phyloP scores from a whole-genome alignment of 2,888 invertebrate genomes.

The Tubulanus polymorphus region DNA sequence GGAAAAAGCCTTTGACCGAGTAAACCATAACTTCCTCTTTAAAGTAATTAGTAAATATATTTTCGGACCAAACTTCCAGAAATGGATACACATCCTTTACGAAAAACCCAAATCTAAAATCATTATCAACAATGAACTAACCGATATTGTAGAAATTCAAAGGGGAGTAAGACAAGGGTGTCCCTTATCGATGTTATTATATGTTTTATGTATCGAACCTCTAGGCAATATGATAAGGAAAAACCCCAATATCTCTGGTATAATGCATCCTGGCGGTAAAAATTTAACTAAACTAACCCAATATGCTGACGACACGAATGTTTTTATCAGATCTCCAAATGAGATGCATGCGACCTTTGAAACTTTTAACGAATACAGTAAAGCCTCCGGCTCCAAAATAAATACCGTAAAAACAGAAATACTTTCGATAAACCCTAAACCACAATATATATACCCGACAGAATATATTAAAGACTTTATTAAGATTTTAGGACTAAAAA shows the following conservation, averaged over 20 bases:
- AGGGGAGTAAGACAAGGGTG: constrained; percentile 8
- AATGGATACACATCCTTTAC: constrained; percentile 7
- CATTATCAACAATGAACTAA: constrained; percentile 1
- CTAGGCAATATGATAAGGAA: constrained; percentile 1
- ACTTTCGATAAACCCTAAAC: background rate
- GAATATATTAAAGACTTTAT: background rate
- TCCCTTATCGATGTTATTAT: constrained; percentile 4
- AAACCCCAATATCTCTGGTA: background rate
- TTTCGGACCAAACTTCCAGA: constrained; percentile 5
- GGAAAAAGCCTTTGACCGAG: constrained; percentile 10
- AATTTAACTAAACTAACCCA: background rate
- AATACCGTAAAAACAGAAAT: background rate
- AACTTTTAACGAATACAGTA: background rate
- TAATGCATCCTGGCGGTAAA: background rate
- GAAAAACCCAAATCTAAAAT: background rate
- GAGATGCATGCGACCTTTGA: background rate
- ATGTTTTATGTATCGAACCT: constrained; percentile 4
- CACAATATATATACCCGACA: background rate
- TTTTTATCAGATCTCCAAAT: background rate
- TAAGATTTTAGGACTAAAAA: no score
- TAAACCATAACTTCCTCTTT: background rate
- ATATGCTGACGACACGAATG: background rate
- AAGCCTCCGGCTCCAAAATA: background rate
- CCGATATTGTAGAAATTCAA: background rate
- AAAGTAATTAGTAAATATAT: background rate